Evolutionary conservation across 2,797 vertebrate genomes (phyloP).

Genomic region (Tapera naevia): DNA sequence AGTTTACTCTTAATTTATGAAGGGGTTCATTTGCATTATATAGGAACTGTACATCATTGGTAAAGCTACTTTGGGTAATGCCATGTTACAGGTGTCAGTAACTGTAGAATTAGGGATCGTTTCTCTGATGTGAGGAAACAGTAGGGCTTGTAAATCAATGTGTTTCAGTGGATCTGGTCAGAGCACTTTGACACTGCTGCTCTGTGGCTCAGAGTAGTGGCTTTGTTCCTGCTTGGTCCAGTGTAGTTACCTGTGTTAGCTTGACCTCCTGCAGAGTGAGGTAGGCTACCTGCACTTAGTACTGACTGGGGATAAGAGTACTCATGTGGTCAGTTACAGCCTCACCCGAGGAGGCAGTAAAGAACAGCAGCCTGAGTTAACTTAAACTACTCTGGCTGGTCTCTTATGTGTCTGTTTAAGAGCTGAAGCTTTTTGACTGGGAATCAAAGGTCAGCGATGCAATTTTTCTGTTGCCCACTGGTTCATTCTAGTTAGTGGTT

Average conservation of each 20-base stretch:
- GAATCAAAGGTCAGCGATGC: neutral
- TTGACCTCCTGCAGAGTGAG: neutral
- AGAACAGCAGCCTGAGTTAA: neutral
- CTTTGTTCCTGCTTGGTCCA: neutral
- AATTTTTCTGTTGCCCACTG: neutral
- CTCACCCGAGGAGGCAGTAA: neutral
- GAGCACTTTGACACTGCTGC: neutral
- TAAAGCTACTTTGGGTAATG: neutral
- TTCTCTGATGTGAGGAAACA: neutral
- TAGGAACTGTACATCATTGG: neutral
- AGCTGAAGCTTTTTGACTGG: neutral
- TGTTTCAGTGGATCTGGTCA: neutral
- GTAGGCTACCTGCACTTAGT: neutral
- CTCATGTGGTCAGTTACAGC: neutral
- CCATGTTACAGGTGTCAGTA: neutral
- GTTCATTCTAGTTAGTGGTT: neutral
- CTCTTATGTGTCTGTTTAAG: accelerated
- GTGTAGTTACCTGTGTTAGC: neutral
- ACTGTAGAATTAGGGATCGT: neutral
- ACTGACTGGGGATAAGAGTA: neutral
- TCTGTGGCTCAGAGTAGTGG: neutral
- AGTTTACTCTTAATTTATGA: neutral
- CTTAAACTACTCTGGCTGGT: neutral
- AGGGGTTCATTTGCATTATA: neutral
- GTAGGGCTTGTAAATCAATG: neutral